phyloP scores from a whole-genome alignment of 2,888 invertebrate genomes.

The Zaprionus bogoriensis region DNA sequence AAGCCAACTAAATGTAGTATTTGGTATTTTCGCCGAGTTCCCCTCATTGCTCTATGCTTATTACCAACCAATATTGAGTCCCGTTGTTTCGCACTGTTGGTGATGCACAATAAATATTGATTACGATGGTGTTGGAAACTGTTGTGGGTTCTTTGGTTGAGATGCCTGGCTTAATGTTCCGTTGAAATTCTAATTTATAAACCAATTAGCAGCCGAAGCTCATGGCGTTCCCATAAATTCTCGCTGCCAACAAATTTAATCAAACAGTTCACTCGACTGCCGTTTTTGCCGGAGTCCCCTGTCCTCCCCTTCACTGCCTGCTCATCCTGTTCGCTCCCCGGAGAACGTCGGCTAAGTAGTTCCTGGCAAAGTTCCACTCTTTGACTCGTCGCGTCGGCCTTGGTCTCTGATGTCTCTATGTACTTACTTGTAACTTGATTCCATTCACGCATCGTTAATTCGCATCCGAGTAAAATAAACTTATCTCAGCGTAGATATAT shows the following conservation, averaged over 20 bases:
- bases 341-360: background rate
- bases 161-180: constrained; percentile 66
- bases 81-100: constrained; percentile 14
- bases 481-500: constrained; percentile 32
- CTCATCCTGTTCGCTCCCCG: background rate
- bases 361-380: constrained; percentile 16
- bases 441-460: constrained; percentile 56
- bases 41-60: constrained; percentile 19
- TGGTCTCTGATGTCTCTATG: constrained; percentile 5
- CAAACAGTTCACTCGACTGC: constrained; percentile 44
- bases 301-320: background rate
- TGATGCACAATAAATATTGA: constrained; percentile 61
- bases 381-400: constrained; percentile 14
- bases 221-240: constrained; percentile 58
- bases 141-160: constrained; percentile 62
- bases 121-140: constrained; percentile 54
- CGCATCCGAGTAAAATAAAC: constrained; percentile 45
- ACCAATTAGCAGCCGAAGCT: constrained; percentile 69
- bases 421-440: constrained; percentile 38
- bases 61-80: constrained; percentile 20
- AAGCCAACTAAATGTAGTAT: constrained; percentile 27
- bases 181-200: constrained; percentile 71
- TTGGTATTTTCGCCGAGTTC: background rate
- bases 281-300: constrained; percentile 15
- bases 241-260: constrained; percentile 63